Conservation (phyloP, 2,113 vertebrate genomes). For the Dromaius novaehollandiae region DNA sequence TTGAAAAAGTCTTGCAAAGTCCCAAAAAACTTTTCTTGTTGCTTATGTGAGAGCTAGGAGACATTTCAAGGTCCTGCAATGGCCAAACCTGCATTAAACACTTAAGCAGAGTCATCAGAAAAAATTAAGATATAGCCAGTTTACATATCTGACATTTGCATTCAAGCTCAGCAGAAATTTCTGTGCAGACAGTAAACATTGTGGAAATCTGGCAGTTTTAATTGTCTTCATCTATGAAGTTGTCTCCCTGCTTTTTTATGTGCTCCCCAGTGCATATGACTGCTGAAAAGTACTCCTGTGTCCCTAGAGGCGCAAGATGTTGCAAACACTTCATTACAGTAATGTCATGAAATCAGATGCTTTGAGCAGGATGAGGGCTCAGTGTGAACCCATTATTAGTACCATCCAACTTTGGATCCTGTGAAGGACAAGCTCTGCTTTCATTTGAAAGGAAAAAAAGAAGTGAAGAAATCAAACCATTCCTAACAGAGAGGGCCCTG, state of each 20-base stretch:
- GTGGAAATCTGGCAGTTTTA: not conserved
- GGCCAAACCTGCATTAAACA: not conserved
- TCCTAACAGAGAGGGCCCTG: not conserved
- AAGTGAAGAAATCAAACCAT: not conserved
- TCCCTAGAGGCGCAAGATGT: not conserved
- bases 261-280: not conserved
- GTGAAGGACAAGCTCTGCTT: not conserved
- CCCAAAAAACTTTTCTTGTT: not conserved
- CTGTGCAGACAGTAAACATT: not conserved
- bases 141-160: not conserved
- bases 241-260: accelerated
- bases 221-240: not conserved
- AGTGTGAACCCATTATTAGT: not conserved
- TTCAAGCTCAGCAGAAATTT: not conserved
- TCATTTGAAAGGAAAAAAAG: not conserved
- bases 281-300: not conserved
- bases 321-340: not conserved
- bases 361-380: not conserved
- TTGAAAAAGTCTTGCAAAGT: not conserved
- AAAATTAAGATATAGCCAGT: not conserved
- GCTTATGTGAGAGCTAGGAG: not conserved
- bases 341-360: not conserved
- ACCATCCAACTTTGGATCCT: not conserved
- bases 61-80: not conserved
- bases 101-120: not conserved